Base-by-base conservation (phyloP, 2,797 vertebrate genomes). In the Micromesistius poutassou region DNA sequence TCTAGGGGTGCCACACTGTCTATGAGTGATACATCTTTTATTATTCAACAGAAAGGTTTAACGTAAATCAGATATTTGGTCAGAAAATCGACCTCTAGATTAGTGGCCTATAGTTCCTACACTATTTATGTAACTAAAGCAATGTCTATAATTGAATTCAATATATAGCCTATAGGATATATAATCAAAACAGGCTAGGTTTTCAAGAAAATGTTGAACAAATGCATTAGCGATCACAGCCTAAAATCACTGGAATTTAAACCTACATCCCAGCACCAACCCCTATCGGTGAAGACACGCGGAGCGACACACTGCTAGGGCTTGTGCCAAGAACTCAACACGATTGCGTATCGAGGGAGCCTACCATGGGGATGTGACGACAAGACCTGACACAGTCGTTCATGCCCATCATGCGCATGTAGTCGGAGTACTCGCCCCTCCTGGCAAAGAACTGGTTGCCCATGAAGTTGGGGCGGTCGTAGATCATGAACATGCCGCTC, bases 341-440 rank as follows among this genome's bases (percentile, higher is more conserved):
- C 4, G 22, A 12, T 22, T 19, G 19, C 46, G 30, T 72, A 9
- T 72, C 2, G 0, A 22, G 30, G 31, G 13, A 12, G 10, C 72
- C 76, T 76, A 82, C 81, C 71, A 75, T 72, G n/a, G 78, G 81
- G 50, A 82, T 77, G 46, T 79, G 77, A 4, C 71, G 80, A 40
- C 83, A 84, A 40, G 83, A 84, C 80, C 78, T 79, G n/a, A 82
- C 75, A 33, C 71, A 77, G 36, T 83, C 79, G n/a, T 62, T 84
- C 73, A 77, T 77, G 28, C 76, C 78, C 74, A 79, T 74, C 80
- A 79, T 78, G 62, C 78, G 38, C 80, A 79, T 79, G 78, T 77
- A 84, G 73, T 84, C 80, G 14, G 75, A 62, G 30, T 84, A 81
- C 38, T 84, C 82, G 33, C 82, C 82, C 75, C 14, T 55, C 62